These are phyloP conservation scores for Opisthograptis luteolata DNA, from an alignment of 2,888 invertebrate genomes.

Conservation along the genomic window DNA sequence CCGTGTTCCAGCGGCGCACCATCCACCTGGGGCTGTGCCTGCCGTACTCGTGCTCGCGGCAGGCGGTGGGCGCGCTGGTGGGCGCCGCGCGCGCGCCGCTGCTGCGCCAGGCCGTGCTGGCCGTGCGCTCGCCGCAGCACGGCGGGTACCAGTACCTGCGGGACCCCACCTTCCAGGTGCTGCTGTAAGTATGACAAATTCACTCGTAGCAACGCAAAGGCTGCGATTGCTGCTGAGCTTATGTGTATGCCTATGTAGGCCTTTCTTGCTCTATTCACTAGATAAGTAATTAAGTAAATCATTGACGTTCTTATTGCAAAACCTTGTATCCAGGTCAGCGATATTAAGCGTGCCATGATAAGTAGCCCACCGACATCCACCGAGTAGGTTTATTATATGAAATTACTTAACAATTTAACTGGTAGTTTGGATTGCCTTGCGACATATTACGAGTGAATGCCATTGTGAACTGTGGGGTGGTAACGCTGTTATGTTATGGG, in stretches of 20 bases:
- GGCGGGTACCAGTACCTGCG: conserved; percentile 85
- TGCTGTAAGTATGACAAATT: conserved; percentile 17
- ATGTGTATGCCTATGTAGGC: no score
- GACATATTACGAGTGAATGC: conserved; percentile 27
- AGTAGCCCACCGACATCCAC: not conserved
- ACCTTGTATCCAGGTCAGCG: conserved; percentile 6
- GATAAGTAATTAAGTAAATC: not conserved
- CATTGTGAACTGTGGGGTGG: conserved; percentile 19
- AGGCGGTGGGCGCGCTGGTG: conserved; percentile 85
- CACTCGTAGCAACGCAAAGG: no score
- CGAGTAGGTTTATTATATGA: conserved; percentile 6
- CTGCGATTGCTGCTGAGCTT: no score
- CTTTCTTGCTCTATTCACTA: no score
- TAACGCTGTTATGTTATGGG: conserved; percentile 6
- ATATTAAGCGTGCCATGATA: conserved; percentile 10
- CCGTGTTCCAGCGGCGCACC: conserved; percentile 84
- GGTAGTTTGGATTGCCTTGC: conserved; percentile 15
- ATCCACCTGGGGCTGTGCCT: conserved; percentile 91
- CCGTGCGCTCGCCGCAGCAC: conserved; percentile 88
- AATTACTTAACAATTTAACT: conserved; percentile 18
- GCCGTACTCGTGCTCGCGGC: conserved; percentile 87
- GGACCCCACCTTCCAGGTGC: conserved; percentile 87
- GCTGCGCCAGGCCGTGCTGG: conserved; percentile 84
- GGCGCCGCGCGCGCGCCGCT: conserved; percentile 79
- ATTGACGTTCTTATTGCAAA: conserved; percentile 1